Conservation (phyloP, 1,140 invertebrate species). For the Homarus americanus region DNA sequence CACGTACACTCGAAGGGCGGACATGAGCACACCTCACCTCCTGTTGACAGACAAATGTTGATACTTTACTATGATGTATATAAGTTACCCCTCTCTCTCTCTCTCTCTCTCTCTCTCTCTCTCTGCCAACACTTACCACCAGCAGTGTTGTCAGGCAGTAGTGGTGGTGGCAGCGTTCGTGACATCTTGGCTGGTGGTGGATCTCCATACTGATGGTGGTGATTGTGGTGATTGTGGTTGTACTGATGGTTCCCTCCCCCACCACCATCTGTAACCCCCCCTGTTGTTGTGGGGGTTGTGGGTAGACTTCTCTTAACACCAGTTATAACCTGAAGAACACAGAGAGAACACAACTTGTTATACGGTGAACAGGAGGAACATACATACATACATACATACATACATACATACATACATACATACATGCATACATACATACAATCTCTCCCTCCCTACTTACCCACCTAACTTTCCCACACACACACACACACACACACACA, state of each 20-base stretch:
- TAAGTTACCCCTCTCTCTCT: background rate
- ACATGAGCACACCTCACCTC: background rate
- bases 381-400: too few species aligned
- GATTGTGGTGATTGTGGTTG: too few species aligned
- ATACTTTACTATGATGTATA: too few species aligned
- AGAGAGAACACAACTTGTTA: background rate
- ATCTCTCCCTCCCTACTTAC: too few species aligned
- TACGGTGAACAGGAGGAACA: background rate
- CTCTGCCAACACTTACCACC: background rate
- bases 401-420: too few species aligned
- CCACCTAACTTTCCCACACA: too few species aligned
- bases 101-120: background rate
- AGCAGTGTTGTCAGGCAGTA: background rate
- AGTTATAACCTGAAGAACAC: background rate
- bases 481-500: too few species aligned
- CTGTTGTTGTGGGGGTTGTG: background rate
- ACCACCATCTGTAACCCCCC: background rate
- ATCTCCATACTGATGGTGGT: background rate
- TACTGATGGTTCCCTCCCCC: background rate
- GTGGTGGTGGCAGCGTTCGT: background rate
- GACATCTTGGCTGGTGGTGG: background rate
- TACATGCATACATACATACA: too few species aligned
- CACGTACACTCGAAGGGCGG: constrained; percentile 29
- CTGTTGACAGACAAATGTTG: background rate
- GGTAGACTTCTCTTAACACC: background rate